A percentile compares a stretch with the other conserved stretches of the same genome.
phyloP scores from a whole-genome alignment of 1,140 invertebrate genomes.

The Panagrolaimus sp. region DNA sequence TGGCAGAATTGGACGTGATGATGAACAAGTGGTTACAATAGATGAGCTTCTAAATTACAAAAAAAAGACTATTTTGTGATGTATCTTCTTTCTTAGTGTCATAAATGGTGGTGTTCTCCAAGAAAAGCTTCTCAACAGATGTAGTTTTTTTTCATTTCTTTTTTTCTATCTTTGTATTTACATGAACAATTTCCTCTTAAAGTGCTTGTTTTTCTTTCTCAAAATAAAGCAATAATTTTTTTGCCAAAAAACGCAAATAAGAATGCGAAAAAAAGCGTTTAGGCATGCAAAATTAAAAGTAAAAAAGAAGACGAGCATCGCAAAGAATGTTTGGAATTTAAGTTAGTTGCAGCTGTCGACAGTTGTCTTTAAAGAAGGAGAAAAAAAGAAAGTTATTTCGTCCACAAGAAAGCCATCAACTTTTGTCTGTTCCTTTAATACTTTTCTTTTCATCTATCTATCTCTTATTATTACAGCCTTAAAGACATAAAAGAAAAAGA shows the following conservation, averaged over 20 bases:
- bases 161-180: not conserved
- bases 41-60: slow-evolving; percentile 33
- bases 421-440: too few species aligned
- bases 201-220: too few species aligned
- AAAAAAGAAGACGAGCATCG: too few species aligned
- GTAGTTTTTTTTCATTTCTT: not conserved
- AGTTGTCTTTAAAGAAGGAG: not conserved
- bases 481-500: too few species aligned
- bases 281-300: too few species aligned
- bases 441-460: not conserved
- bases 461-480: slow-evolving; percentile 11
- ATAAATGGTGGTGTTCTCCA: slow-evolving; percentile 9
- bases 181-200: not conserved
- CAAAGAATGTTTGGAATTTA: slow-evolving; percentile 9
- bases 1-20: slow-evolving; percentile 37
- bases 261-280: too few species aligned
- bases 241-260: too few species aligned
- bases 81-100: not conserved
- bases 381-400: not conserved
- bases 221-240: too few species aligned
- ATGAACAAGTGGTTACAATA: slow-evolving; percentile 30
- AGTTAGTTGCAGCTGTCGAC: slow-evolving; percentile 9
- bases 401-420: not conserved
- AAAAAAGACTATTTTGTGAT: not conserved
- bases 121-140: slow-evolving; percentile 20